Base-by-base conservation (phyloP, 2,888 invertebrate genomes). In the Campoletis raptor region DNA sequence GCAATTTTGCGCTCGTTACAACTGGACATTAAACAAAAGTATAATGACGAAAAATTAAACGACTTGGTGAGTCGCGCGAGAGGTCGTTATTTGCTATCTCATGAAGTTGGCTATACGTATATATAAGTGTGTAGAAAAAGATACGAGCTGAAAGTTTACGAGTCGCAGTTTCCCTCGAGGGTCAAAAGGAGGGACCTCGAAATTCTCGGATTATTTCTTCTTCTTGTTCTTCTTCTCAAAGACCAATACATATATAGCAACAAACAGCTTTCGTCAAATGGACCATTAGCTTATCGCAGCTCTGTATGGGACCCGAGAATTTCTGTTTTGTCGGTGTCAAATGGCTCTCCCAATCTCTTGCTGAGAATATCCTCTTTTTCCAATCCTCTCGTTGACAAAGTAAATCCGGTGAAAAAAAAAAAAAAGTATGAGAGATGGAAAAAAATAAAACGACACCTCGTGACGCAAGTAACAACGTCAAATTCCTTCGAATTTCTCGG, bases 251-350 rank as follows among this genome's bases (percentile, higher is more conserved):
- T 30, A 40, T 73, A 37, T 48, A 67, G 30, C 66, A 52, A 70
- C 70, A 80, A 80, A 80, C 69, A 66, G 72, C 69, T 86, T 86
- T 86, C 70, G 57, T 88, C 84, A 84, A 84, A 77, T 72, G 86
- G 80, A 83, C 89, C 89, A 89, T 89, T 88, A 89, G 89, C 89
- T 89, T 89, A 89, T 89, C 89, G 82, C 72, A n/a, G 70, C 57
- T 69, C 36, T 52, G 42, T 81, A 72, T 57, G 83, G 81, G 81
- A 82, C 79, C 54, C 61, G 82, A 67, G 69, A 83, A 77, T 83
- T 81, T 86, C 76, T 37, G 64, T 64, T 70, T 80, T 61, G 45
- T 45, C 73, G 76, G 80, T 86, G 86, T 86, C 83, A 66, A 70
- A 86, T 83, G 67, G 67, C 72, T 76, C 57, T 42, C 70, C 61